phyloP scores from a whole-genome alignment of 2,113 vertebrate genomes.

The Paraplagusia blochii region DNA sequence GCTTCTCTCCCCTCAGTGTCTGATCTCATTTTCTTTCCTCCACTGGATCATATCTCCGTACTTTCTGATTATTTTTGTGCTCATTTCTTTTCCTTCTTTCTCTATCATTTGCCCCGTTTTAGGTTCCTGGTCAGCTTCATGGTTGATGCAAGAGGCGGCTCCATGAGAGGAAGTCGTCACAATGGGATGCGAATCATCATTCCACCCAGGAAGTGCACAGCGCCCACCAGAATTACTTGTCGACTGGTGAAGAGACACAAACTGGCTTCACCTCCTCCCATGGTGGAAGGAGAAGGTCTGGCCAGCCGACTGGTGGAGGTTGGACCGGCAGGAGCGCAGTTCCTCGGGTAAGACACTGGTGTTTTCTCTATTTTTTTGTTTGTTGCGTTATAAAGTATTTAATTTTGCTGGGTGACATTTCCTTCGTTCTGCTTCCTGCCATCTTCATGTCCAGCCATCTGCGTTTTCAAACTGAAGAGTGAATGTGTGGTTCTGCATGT shows the following conservation, averaged over 20 bases:
- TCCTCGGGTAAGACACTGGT: constrained; percentile 86
- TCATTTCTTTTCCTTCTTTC: not conserved
- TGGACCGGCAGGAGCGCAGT: constrained; percentile 95
- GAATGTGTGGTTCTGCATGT: constrained; percentile 15
- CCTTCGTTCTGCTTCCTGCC: constrained; percentile 51
- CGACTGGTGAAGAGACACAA: constrained; percentile 96
- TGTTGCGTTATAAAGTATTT: constrained; percentile 17
- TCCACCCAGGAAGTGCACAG: constrained; percentile 94
- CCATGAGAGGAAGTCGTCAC: constrained; percentile 96
- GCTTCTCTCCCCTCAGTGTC: constrained; percentile 1
- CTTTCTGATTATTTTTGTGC: not conserved
- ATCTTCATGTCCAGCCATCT: constrained; percentile 58
- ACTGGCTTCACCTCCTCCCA: constrained; percentile 92
- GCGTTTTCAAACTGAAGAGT: constrained; percentile 36
- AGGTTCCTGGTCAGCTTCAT: constrained; percentile 99
- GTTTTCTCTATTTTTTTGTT: not conserved
- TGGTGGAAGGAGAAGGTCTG: constrained; percentile 98
- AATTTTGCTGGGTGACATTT: constrained; percentile 23
- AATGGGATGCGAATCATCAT: constrained; percentile 98
- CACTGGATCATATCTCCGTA: not conserved
- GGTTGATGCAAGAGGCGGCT: constrained; percentile 97
- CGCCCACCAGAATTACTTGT: constrained; percentile 96
- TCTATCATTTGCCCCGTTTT: constrained; percentile 6
- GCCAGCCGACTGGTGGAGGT: constrained; percentile 96
- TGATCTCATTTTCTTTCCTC: not conserved